phyloP scores from a whole-genome alignment of 2,113 vertebrate genomes.

The Scophthalmus maximus region DNA sequence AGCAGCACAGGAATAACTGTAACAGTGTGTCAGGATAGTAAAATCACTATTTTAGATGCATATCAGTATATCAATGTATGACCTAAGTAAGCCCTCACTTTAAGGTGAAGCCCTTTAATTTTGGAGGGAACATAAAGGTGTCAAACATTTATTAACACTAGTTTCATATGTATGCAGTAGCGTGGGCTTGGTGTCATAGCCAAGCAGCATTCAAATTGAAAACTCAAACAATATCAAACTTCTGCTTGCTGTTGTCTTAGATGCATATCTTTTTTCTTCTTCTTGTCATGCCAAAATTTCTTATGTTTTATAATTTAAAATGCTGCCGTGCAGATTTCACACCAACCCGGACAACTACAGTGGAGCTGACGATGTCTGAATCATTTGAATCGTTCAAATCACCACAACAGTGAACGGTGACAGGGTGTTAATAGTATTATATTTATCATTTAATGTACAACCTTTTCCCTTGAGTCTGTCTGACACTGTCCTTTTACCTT shows the following conservation, averaged over 20 bases:
- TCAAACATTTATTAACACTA: background rate
- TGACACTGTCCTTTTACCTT: too few relatives aligned
- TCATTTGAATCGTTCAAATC: background rate
- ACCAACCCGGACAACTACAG: background rate
- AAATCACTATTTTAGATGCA: too few relatives aligned
- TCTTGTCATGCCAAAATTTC: background rate
- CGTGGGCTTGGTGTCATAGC: background rate
- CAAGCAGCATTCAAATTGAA: background rate
- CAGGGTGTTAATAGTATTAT: background rate
- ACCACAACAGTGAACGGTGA: background rate
- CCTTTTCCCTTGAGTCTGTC: background rate
- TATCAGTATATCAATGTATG: background rate
- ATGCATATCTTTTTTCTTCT: background rate
- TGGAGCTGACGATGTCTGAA: background rate
- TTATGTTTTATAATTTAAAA: background rate
- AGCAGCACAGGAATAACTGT: too few relatives aligned
- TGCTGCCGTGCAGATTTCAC: background rate
- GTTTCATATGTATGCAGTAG: background rate
- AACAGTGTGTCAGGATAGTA: too few relatives aligned
- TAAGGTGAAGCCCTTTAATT: background rate
- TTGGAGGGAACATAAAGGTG: too few relatives aligned
- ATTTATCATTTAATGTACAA: background rate
- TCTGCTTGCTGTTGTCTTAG: background rate
- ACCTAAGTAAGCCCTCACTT: too few relatives aligned
- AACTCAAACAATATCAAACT: slow-evolving; percentile 1